Evolutionary conservation across 1,140 invertebrate species (phyloP).

Genomic region (Pogonognathellus flavescens): DNA sequence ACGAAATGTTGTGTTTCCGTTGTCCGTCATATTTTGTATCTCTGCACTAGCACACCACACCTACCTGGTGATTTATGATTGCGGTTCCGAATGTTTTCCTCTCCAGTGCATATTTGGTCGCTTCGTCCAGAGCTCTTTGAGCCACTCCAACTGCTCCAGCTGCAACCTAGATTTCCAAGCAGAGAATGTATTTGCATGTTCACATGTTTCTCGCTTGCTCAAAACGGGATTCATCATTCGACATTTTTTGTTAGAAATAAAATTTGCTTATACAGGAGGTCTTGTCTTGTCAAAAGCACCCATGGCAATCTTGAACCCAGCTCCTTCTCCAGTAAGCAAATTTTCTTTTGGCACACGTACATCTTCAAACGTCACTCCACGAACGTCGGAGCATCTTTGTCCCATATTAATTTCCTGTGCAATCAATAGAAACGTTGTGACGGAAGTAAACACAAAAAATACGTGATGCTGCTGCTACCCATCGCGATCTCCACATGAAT

Average conservation of each 20-base stretch:
- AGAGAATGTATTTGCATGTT: not conserved
- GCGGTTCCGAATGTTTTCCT: slow-evolving; percentile 93
- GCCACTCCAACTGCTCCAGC: slow-evolving; percentile 90
- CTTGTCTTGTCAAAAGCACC: slow-evolving; percentile 94
- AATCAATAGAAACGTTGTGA: slow-evolving; percentile 19
- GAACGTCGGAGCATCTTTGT: slow-evolving; percentile 94
- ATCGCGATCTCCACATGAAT: not conserved
- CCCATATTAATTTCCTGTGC: slow-evolving; percentile 93
- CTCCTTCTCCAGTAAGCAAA: slow-evolving; percentile 87
- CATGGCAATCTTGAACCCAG: slow-evolving; percentile 98
- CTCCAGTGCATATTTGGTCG: slow-evolving; percentile 92
- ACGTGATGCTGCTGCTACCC: not conserved
- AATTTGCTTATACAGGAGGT: slow-evolving; percentile 78
- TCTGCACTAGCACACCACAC: not conserved
- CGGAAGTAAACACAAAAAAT: not conserved
- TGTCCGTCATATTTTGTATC: not conserved
- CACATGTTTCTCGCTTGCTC: too few relatives aligned
- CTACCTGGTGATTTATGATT: slow-evolving; percentile 81
- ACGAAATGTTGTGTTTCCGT: not conserved
- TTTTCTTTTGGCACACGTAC: slow-evolving; percentile 96
- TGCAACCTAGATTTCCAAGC: slow-evolving; percentile 79
- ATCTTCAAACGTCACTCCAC: slow-evolving; percentile 97
- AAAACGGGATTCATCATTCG: too few relatives aligned
- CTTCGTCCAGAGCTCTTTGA: slow-evolving; percentile 91
- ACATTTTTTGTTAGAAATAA: not conserved